A percentile compares a stretch with the other conserved stretches of the same genome.
These are phyloP conservation scores for Argya squamiceps DNA, from an alignment of 2,797 vertebrate genomes.

Conservation along the genomic window DNA sequence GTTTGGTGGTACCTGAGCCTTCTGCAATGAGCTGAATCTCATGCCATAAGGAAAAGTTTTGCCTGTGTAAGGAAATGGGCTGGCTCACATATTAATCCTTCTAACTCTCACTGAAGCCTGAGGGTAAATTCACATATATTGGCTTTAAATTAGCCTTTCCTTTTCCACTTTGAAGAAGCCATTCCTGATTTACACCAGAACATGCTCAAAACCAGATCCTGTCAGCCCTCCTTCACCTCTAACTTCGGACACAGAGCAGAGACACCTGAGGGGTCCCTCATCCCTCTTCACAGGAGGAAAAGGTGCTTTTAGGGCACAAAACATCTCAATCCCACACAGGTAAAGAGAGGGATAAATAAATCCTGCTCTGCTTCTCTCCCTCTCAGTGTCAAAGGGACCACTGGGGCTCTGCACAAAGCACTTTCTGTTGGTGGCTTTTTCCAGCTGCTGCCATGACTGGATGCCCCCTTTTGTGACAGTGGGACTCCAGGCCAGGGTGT, in stretches of 20 bases:
- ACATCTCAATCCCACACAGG: not conserved
- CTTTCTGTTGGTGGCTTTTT: not conserved
- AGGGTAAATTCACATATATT: not conserved
- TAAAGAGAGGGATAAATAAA: not conserved
- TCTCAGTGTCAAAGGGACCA: fast-evolving
- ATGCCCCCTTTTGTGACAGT: not conserved
- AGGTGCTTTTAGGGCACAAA: not conserved
- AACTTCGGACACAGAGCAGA: not conserved
- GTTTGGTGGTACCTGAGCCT: not conserved
- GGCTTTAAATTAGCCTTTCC: slow-evolving; percentile 27
- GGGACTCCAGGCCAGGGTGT: not conserved
- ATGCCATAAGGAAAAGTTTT: not conserved
- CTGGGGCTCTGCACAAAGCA: fast-evolving
- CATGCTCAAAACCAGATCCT: not conserved
- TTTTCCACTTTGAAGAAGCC: not conserved
- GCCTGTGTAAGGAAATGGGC: not conserved
- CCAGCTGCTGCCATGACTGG: not conserved
- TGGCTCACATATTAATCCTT: not conserved
- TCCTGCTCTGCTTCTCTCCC: not conserved
- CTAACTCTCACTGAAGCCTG: not conserved
- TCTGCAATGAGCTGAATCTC: not conserved
- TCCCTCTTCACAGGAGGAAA: not conserved
- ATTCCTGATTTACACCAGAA: not conserved
- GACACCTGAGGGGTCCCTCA: not conserved
- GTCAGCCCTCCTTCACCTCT: not conserved